Evolutionary conservation across 2,888 invertebrate genomes (phyloP), one percentile per base, ranked within the genome.

Genomic region (Itoplectis maculator): DNA sequence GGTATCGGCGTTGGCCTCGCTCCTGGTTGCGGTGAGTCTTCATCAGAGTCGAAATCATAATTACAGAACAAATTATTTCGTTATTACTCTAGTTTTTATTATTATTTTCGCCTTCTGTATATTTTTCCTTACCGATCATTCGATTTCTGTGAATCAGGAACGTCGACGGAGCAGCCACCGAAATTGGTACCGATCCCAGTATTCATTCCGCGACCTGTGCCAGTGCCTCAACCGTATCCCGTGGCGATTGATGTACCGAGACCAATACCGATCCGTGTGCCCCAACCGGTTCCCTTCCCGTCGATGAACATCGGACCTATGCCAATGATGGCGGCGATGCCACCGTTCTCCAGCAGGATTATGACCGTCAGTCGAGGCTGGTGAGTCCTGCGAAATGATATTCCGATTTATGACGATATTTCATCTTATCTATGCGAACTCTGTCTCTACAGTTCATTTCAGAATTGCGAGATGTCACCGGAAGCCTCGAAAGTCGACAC

Each of bases 171-270:
- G 68, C 88, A 88, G 66, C 86, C 91, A 0, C 85, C 85, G 18
- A 88, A 89, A 49, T 69, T 88, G 83, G 89, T 90, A 54, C 90
- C 88, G 56, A 88, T 90, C 20, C 88, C 90, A 13, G 86, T 88
- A 0, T 87, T 89, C 7, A 88, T 91, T 13, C 88, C 87, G 9
- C 87, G 89, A 47, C 90, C 90, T 84, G 89, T 90, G 56, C 90
- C 90, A 40, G 88, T 89, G 2, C 86, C 91, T 23, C 88, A 89
- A 77, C 90, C 91, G 20, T 82, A 61, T 59, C 83, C 83, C 9
- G 61, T 83, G 1, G 40, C 82, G 20, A 35, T 82, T 42, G 72
- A 76, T 37, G 51, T 76, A 29, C 59, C 59, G 11, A 68, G 79
- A 15, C 82, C 79, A 37, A 49, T 80, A 2, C 56, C 79, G 0